These are phyloP conservation scores for Meda fulgida DNA, from an alignment of 2,797 vertebrate species.

Conservation along the genomic window DNA sequence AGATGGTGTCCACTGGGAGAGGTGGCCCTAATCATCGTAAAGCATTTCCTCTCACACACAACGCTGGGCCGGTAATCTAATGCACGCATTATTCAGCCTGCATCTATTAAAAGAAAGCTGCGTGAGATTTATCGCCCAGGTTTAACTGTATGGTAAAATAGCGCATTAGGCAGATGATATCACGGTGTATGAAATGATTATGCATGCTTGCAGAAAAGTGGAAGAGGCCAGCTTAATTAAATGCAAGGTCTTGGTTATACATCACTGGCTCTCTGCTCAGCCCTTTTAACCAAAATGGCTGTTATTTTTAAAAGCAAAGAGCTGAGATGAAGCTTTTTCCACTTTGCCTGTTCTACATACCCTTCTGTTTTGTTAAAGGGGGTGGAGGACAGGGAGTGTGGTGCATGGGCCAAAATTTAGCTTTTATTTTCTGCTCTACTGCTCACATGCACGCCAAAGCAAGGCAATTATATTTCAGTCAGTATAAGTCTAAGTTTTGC, in stretches of 20 bases:
- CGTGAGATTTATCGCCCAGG: conserved; percentile 77
- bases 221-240: conserved; percentile 77
- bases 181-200: conserved; percentile 79
- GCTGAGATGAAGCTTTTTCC: conserved; percentile 62
- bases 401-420: conserved; percentile 60
- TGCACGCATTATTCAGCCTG: conserved; percentile 78
- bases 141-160: conserved; percentile 85
- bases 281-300: conserved; percentile 72
- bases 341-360: conserved; percentile 38
- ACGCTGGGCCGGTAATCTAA: conserved; percentile 75
- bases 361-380: conserved; percentile 23
- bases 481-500: conserved; percentile 30
- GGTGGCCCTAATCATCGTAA: conserved; percentile 69
- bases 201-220: conserved; percentile 71
- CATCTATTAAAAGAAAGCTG: conserved; percentile 77
- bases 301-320: conserved; percentile 65
- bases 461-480: conserved; percentile 39
- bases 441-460: conserved; percentile 25
- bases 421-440: conserved; percentile 58
- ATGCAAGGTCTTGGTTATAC: conserved; percentile 76
- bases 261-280: conserved; percentile 70
- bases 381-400: conserved; percentile 7
- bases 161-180: conserved; percentile 85
- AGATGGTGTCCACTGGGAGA: conserved; percentile 55
- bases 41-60: conserved; percentile 71